These are phyloP conservation scores for Bombus pascuorum DNA, from an alignment of 1,140 invertebrate genomes.

Conservation along the genomic window DNA sequence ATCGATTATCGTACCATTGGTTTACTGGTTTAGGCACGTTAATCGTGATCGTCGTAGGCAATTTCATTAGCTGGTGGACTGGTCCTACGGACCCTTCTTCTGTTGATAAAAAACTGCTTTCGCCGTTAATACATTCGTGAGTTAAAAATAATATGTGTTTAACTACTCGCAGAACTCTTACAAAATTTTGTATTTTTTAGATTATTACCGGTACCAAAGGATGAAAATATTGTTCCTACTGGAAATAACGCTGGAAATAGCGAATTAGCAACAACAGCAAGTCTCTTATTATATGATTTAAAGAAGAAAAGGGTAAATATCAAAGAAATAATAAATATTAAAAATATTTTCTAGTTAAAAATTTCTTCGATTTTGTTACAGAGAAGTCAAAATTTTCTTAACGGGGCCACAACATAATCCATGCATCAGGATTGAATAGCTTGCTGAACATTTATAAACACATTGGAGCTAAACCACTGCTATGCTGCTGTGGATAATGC, in stretches of 20 bases:
- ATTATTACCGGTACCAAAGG: constrained; percentile 47
- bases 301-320: constrained; percentile 33
- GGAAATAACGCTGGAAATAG: background rate
- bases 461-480: background rate
- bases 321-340: background rate
- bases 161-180: background rate
- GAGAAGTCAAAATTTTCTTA: constrained; percentile 35
- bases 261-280: constrained; percentile 31
- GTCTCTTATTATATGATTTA: constrained; percentile 37
- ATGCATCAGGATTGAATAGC: background rate
- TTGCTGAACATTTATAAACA: background rate
- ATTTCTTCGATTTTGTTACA: background rate
- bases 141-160: background rate
- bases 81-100: constrained; percentile 84
- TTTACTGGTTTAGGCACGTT: constrained; percentile 87
- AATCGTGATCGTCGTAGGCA: constrained; percentile 86
- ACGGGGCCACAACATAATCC: background rate
- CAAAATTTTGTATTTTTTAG: constrained; percentile 7
- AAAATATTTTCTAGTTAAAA: background rate
- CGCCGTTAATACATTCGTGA: constrained; percentile 84
- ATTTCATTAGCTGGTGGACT: constrained; percentile 87
- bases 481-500: background rate
- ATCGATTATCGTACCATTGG: constrained; percentile 89
- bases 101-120: constrained; percentile 85
- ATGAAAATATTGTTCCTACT: background rate